Evolutionary conservation across 2,888 invertebrate species (phyloP), one percentile per base, ranked within the genome.

Genomic region (Agrochola circellaris): DNA sequence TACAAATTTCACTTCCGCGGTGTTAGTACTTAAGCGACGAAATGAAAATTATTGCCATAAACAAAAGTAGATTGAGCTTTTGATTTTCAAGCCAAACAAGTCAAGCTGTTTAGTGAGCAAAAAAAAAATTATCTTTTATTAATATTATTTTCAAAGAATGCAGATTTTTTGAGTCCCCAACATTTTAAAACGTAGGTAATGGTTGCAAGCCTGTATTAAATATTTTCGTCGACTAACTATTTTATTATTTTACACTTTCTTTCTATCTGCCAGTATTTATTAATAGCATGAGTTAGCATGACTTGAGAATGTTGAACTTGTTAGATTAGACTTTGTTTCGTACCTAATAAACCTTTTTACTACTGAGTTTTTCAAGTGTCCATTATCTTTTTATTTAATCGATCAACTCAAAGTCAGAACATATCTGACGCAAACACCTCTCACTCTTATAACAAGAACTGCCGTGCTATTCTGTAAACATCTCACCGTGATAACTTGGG

Each of bases 221-320:
- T 42, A 0, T 75, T 30, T 58, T 20, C 23, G 13, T 58, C 48
- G 20, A 69, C 73, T 84, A 83, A 79, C 51, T 6, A 0, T 34
- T 73, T 7, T 20, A 58, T 7, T 17, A 58, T 15, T 64, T 1
- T 62, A 38, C 30, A 54, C 51, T 72, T 70, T 45, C 13, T 62
- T 66, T 75, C 79, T 75, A 15, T 70, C 17, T 75, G 72, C 74
- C 54, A 73, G 15, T 69, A 60, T 58, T 70, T 62, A 69, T 42
- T 83, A 86, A 86, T 60, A 78, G 83, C 87, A 84, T 87, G 84
- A 81, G 38, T 42, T 23, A 56, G 84, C 84, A 84, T 84, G 87
- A 51, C 68, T 48, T 56, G 7, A 48, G 13, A 58, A 45, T 71
- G 30, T 61, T 62, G 15, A 58, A 26, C 20, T 48, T 48, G 7